Conservation (phyloP, 2,888 invertebrate species). For the Cryptocephalus primarius region DNA sequence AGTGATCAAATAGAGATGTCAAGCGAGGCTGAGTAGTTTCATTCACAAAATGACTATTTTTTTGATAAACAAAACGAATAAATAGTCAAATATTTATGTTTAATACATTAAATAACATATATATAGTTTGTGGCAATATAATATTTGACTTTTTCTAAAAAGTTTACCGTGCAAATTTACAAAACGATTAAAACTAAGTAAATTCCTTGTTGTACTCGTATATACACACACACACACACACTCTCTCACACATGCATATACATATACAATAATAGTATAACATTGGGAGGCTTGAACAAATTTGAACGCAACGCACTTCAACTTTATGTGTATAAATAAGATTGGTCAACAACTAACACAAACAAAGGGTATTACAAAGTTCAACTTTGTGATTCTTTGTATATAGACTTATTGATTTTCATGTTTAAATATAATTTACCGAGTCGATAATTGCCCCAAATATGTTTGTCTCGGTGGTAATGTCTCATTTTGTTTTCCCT, state of each 20-base stretch:
- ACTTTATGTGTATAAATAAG: conserved; percentile 23
- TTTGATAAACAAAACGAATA: conserved; percentile 21
- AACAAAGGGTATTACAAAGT: conserved; percentile 22
- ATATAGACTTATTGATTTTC: conserved; percentile 23
- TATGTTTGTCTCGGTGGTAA: conserved; percentile 1
- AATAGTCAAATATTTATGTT: conserved; percentile 30
- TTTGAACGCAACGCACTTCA: conserved; percentile 15
- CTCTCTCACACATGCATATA: no score
- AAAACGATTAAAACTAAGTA: conserved; percentile 25
- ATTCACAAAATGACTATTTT: conserved; percentile 17
- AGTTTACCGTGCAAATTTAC: conserved; percentile 31
- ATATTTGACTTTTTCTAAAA: conserved; percentile 22
- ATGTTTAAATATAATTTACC: conserved; percentile 21
- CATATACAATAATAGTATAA: not conserved
- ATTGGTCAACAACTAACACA: conserved; percentile 27
- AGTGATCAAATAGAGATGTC: no score
- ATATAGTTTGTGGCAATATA: conserved; percentile 18
- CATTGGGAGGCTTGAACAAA: conserved; percentile 11
- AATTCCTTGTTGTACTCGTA: conserved; percentile 15
- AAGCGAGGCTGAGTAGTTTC: conserved; percentile 14
- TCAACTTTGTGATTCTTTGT: conserved; percentile 21
- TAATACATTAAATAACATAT: conserved; percentile 22
- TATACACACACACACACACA: not conserved
- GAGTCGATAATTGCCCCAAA: conserved; percentile 15
- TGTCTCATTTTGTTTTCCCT: no score